A percentile compares a stretch with the other conserved stretches of the same genome.
Conservation (phyloP, 2,113 vertebrate species). For the Anoplopoma fimbria region DNA sequence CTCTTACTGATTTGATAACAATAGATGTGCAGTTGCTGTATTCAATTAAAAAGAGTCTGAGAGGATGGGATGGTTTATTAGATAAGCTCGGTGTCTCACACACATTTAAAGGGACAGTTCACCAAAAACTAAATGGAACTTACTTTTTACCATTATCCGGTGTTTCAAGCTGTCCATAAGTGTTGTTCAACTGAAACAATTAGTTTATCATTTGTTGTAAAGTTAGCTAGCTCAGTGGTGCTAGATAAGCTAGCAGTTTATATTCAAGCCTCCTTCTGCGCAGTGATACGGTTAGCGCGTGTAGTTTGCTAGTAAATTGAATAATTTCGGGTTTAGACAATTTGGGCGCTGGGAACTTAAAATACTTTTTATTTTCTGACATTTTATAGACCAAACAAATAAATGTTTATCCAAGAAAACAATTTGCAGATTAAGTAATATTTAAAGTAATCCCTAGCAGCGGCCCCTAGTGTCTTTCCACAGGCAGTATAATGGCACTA, state of each 20-base stretch:
- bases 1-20: neutral
- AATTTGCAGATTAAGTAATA: neutral
- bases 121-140: neutral
- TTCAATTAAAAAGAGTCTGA: neutral
- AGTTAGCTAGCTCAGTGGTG: too few relatives aligned
- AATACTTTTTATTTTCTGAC: neutral
- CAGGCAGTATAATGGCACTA: neutral
- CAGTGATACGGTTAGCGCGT: too few relatives aligned
- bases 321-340: neutral
- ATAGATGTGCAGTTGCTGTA: neutral
- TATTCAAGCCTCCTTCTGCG: too few relatives aligned
- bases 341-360: neutral
- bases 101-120: neutral
- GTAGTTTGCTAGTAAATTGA: neutral
- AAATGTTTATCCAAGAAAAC: neutral
- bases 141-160: neutral
- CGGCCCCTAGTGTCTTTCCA: neutral
- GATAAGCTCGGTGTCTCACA: too few relatives aligned
- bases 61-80: neutral
- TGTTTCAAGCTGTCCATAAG: neutral
- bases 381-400: neutral
- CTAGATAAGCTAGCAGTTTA: too few relatives aligned
- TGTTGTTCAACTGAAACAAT: neutral
- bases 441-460: neutral
- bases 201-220: too few relatives aligned